phyloP scores from a whole-genome alignment of 2,797 vertebrate genomes.

The Cygnus olor region DNA sequence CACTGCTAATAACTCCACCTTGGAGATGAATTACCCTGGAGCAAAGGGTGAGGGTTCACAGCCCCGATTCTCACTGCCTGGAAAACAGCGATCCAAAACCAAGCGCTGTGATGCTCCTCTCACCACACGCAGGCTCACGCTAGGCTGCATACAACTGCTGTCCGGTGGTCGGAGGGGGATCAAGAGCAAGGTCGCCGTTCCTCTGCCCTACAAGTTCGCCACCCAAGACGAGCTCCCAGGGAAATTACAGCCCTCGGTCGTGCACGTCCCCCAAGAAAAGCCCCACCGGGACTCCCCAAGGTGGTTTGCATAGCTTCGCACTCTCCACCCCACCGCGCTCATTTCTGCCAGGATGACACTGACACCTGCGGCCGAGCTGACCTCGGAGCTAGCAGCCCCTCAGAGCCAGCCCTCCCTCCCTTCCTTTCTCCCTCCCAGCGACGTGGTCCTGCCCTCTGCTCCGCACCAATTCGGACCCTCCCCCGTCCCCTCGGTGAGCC shows the following conservation, averaged over 20 bases:
- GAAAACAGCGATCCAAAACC: background rate
- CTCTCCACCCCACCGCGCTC: background rate
- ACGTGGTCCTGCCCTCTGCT: background rate
- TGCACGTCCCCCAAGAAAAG: background rate
- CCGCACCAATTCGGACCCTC: background rate
- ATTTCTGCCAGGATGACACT: background rate
- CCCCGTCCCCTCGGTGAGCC: background rate
- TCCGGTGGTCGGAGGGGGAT: background rate
- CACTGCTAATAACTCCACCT: background rate
- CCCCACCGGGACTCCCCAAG: background rate
- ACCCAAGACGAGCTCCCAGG: rapidly evolving
- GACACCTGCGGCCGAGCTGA: background rate
- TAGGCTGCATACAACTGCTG: background rate
- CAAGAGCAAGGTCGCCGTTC: background rate
- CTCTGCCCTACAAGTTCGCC: rapidly evolving
- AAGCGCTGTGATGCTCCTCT: background rate
- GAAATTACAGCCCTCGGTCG: background rate
- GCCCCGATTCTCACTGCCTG: background rate
- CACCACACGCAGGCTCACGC: rapidly evolving
- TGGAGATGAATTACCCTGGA: background rate
- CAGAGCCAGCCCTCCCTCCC: background rate
- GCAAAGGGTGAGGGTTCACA: background rate
- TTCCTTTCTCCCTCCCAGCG: constrained; percentile 12
- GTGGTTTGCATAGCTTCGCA: background rate
- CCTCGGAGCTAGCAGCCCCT: background rate